Evolutionary conservation across 1,140 invertebrate species (phyloP), one percentile per base, ranked within the genome.

Genomic region (Heliconius eleuchia): DNA sequence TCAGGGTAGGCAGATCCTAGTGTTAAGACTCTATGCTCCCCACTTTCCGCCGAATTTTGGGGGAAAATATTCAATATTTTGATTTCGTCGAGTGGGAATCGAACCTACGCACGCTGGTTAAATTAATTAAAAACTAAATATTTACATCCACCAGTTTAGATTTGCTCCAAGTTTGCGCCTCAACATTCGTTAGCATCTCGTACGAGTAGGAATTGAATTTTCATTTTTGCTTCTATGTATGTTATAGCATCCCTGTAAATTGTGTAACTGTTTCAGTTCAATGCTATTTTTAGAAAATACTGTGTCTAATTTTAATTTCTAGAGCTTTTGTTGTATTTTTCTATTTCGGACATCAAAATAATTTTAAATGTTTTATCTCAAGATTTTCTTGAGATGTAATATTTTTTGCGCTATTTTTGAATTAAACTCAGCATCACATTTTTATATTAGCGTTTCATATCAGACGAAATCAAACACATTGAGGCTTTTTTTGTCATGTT

Each of bases 161-260:
- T 57, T 66, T 66, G 57, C 57, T 13, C 57, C 7, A 34, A n/a
- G 55, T 75, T 75, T 30, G 52, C 37, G 19, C 13, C 55, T 75
- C 55, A 57, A 18, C 23, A 39, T 57, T 75, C 55, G 34, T 75
- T 75, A 75, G 50, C 30, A n/a, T 57, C 37, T 57, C 8, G 5
- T 37, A 27, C 74, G 39, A 37, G 2, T 37, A 27, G 55, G 39
- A 37, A 75, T 60, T 75, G 46, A 23, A 55, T 75, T 46, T 50
- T n/a, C 52, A 66, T 30, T 23, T 66, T 66, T 30, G 60, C 16
- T 73, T 46, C 71, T 27, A 50, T 73, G 46, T 73, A 73, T 23
- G 42, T 50, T 73, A 73, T 30, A 8, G 60, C 1, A 66, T 73
- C n/a, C 27, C n/a, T 73, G 11, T 73, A 73, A 73, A 73, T 39